Base-by-base conservation (phyloP, 2,797 vertebrate genomes). In the Pyrocephalus nanus region DNA sequence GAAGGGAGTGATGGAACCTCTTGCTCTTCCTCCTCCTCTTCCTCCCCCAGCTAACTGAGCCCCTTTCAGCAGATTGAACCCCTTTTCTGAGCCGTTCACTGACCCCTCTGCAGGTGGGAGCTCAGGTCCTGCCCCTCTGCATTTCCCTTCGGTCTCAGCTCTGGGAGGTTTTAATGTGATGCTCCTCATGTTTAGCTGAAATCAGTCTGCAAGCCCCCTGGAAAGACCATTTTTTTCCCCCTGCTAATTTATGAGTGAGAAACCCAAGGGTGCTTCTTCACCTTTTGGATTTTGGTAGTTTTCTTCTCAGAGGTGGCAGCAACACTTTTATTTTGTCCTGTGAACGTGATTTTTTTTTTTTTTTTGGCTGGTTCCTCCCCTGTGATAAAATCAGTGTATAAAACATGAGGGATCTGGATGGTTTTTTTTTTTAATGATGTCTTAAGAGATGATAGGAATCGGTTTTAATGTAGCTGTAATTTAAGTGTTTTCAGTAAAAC, bases 391-490 rank as follows among this genome's bases (percentile, higher is more conserved):
- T 5, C 15, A 6, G 29, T 9, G 1, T 9, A 2, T 32, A 6
- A 26, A 74, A 12, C 1, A 0, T 7, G 55, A 42, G 42, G 3
- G 0, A 11, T 62, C 8, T 5, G 48, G 5, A 1, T 34, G 47
- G 8, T 22, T 6, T 29, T 29, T 27, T 51, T 51, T 51, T 15
- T 29, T 21, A 38, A 7, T 4, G 9, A 2, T n/a, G 3, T 25
- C 62, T 65, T 58, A 20, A 27, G 32, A 7, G 30, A 0, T 22
- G 20, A 3, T 21, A 15, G 42, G 10, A 15, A 3, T 5, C 8
- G 27, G 2, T 64, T 64, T 65, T 4, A 0, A 0, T 50, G 1
- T 30, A 3, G 48, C 23, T 12, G 11, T 4, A 11, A 9, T 15
- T 11, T 10, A 14, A 11, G 23, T 0, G 0, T 32, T 61, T 47